Percentiles rank a stretch among this genome's conserved stretches.
Evolutionary conservation across 2,888 invertebrate species (phyloP).

Genomic region (Alloplasta piceator): DNA sequence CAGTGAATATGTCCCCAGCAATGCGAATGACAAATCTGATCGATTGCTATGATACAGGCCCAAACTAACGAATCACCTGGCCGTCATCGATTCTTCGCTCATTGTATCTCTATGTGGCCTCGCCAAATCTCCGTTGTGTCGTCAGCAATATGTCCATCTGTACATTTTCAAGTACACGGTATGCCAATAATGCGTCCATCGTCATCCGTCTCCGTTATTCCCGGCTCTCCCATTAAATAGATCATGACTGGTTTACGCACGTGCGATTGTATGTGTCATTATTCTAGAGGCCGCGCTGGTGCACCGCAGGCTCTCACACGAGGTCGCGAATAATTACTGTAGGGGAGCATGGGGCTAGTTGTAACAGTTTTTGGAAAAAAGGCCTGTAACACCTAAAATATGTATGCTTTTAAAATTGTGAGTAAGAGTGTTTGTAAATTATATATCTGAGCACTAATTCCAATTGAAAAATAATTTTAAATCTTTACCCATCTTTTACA

Average conservation of each 20-base stretch:
- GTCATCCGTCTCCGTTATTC: conserved; percentile 26
- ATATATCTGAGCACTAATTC: no score
- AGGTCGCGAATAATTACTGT: conserved; percentile 23
- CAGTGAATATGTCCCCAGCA: conserved; percentile 18
- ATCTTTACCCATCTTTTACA: no score
- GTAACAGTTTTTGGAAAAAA: no score
- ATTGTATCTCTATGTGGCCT: conserved; percentile 11
- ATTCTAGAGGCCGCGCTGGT: neutral
- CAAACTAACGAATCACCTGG: conserved; percentile 17
- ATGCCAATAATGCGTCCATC: neutral
- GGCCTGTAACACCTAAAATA: no score
- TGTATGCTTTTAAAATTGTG: no score
- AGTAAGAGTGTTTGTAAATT: no score
- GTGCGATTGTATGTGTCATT: conserved; percentile 22
- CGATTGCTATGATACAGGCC: conserved; percentile 18
- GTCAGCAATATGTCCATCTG: conserved; percentile 7
- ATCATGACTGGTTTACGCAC: conserved; percentile 16
- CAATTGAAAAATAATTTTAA: no score
- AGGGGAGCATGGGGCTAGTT: no score
- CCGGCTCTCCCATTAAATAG: conserved; percentile 21
- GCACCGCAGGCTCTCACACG: conserved; percentile 3
- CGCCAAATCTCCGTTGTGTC: conserved; percentile 21
- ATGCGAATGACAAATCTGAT: conserved; percentile 43
- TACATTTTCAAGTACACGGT: conserved; percentile 17
- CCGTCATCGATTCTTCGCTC: conserved; percentile 36